Evolutionary conservation across 2,113 vertebrate genomes (phyloP), one percentile per base, ranked within the genome.

Genomic region (Condylura cristata): DNA sequence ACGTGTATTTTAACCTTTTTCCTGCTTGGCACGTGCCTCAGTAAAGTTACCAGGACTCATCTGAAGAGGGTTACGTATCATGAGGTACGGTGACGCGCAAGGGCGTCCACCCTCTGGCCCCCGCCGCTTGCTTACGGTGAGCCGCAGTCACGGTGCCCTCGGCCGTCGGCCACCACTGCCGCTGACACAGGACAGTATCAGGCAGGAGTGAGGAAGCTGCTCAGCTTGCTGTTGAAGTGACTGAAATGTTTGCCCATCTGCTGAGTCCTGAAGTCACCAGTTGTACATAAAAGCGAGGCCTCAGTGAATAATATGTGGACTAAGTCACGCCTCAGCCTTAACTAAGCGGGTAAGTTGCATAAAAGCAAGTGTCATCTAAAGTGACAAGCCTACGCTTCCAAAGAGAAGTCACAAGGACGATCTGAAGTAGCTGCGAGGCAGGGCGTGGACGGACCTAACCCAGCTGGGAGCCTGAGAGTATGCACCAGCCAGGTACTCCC

Each of bases 231-330:
- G 90, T 86, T 70, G 68, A 92, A 75, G 51, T 70, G 51, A 20
- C 20, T 82, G 34, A 90, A 93, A 78, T 89, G 65, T 96, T 97
- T 97, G 66, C 61, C 89, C 79, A 96, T 60, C 96, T 97, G 86
- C 88, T 66, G 51, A 92, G 61, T 83, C 75, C 74, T 93, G 46
- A 48, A 56, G 63, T 95, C 51, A 87, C 26, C n/a, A 37, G 41
- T 37, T 65, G 66, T 86, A 80, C 74, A 39, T 85, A 41, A 81
- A 90, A 66, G 53, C 60, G 93, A 71, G 60, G 6, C 75, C n/a
- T 90, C 46, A 94, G 30, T 90, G 92, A 81, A 61, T 56, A 88
- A 72, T 65, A 41, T 86, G 70, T 92, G 78, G 91, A 90, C 56
- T 74, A 90, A 93, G 81, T 96, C 96, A 89, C 37, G 86, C 22